These are phyloP conservation scores for Melieria crassipennis DNA, from an alignment of 2,888 invertebrate genomes.

Conservation along the genomic window DNA sequence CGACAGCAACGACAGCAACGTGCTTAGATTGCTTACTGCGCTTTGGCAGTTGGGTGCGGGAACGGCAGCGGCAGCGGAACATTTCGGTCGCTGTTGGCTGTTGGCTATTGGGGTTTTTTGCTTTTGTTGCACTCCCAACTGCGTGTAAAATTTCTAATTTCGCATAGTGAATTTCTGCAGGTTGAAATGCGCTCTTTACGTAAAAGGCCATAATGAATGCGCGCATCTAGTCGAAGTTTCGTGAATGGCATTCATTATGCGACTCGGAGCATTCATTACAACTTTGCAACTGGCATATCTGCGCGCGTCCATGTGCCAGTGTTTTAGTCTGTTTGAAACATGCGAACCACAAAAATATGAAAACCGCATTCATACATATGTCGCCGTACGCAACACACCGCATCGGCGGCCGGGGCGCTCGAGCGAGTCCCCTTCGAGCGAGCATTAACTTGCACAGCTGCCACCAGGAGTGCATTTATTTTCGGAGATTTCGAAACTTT, in stretches of 20 bases:
- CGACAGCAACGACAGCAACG: not conserved
- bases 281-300: not conserved
- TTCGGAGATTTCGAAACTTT: not conserved
- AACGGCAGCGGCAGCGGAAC: no score
- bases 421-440: not conserved
- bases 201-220: conserved; percentile 57
- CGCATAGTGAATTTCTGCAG: not conserved
- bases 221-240: conserved; percentile 56
- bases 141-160: no score
- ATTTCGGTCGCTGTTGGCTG: no score
- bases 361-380: conserved; percentile 56
- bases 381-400: conserved; percentile 36
- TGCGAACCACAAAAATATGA: conserved; percentile 60
- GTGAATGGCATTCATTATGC: conserved; percentile 57
- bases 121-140: not conserved
- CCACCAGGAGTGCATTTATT: not conserved
- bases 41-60: conserved; percentile 50
- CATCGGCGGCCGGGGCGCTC: not conserved
- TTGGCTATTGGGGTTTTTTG: no score
- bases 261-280: conserved; percentile 27
- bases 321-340: conserved; percentile 37
- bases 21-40: conserved; percentile 54
- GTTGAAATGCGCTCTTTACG: conserved; percentile 31
- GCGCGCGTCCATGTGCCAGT: not conserved
- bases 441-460: not conserved